Evolutionary conservation across 2,888 invertebrate species (phyloP).

Genomic region (Nomada ferruginata): DNA sequence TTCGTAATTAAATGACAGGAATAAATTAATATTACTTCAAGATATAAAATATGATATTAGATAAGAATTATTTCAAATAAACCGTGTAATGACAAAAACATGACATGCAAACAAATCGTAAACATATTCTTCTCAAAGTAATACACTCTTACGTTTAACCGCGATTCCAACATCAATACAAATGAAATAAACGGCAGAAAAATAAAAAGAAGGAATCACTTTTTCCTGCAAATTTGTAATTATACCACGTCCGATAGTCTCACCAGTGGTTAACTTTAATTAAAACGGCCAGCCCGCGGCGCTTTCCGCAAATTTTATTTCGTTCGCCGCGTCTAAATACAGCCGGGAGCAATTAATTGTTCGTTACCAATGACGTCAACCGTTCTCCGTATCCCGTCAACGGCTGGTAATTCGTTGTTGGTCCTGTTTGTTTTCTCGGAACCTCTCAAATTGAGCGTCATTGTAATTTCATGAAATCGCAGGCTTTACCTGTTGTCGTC

Average conservation of each 20-base stretch:
- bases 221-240: background rate
- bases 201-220: no score
- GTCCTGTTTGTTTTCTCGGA: conserved; percentile 1
- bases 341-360: conserved; percentile 28
- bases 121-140: no score
- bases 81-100: no score
- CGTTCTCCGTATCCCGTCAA: background rate
- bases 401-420: background rate
- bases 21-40: no score
- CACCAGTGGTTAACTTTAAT: conserved; percentile 1
- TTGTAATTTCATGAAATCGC: conserved; percentile 34
- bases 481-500: background rate
- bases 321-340: background rate
- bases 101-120: no score
- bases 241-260: background rate
- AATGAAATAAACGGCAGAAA: no score
- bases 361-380: conserved; percentile 3
- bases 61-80: no score
- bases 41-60: no score
- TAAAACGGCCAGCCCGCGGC: conserved; percentile 5
- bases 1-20: no score
- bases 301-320: conserved; percentile 19
- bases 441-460: conserved; percentile 9
- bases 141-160: no score
- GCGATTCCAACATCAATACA: no score